Percentiles rank a stretch among this genome's conserved stretches.
Evolutionary conservation across 2,797 vertebrate genomes (phyloP).

Genomic region (Typhlichthys subterraneus): DNA sequence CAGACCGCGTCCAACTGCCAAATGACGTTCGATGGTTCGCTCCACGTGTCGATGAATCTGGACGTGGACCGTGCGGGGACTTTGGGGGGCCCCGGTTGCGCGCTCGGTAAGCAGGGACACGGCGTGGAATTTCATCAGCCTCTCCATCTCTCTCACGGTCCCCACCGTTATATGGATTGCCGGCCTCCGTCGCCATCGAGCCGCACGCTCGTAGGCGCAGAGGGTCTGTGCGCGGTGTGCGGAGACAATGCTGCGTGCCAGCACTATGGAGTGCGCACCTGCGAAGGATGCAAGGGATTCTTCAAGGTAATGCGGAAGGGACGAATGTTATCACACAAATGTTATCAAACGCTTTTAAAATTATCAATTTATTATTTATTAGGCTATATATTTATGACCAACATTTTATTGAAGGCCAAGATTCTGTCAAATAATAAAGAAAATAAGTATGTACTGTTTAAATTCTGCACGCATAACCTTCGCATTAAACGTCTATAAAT

Average conservation of each 20-base stretch:
- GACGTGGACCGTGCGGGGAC: constrained; percentile 79
- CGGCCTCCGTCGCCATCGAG: constrained; percentile 81
- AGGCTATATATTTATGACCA: too few species aligned
- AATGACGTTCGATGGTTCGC: constrained; percentile 90
- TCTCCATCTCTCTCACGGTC: constrained; percentile 85
- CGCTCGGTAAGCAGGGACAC: constrained; percentile 81
- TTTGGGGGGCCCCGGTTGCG: constrained; percentile 69
- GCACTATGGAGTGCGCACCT: constrained; percentile 95
- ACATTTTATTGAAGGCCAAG: too few species aligned
- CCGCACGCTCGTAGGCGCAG: constrained; percentile 83
- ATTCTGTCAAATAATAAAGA: too few species aligned
- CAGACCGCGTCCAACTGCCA: constrained; percentile 85
- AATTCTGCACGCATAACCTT: too few species aligned
- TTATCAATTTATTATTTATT: too few species aligned
- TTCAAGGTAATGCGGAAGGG: constrained; percentile 82
- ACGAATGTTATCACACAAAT: too few species aligned
- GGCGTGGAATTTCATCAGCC: constrained; percentile 84
- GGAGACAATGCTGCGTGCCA: constrained; percentile 96
- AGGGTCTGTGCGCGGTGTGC: constrained; percentile 94
- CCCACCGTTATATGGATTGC: constrained; percentile 85
- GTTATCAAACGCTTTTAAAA: too few species aligned
- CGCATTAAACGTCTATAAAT: constrained; percentile 18
- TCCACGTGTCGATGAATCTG: constrained; percentile 85
- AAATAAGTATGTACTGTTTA: too few species aligned
- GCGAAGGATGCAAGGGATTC: constrained; percentile 96